phyloP scores from a whole-genome alignment of 2,888 invertebrate genomes.

The Amiota minor region DNA sequence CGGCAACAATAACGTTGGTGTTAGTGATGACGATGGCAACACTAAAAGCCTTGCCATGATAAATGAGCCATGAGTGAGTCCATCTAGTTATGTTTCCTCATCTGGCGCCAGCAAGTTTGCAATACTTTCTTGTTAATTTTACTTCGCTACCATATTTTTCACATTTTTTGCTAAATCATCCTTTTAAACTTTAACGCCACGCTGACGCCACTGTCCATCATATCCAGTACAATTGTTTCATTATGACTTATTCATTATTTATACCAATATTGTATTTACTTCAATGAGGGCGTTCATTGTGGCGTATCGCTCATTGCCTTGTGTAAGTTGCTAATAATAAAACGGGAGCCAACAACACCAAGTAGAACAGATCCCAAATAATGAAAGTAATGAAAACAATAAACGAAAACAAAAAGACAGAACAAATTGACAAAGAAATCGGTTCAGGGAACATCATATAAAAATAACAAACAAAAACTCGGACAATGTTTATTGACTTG shows the following conservation, averaged over 20 bases:
- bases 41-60: constrained; percentile 2
- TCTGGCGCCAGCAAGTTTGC: constrained; percentile 9
- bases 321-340: constrained; percentile 13
- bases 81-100: background rate
- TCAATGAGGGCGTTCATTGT: background rate
- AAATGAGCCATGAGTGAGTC: constrained; percentile 4
- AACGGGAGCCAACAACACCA: background rate
- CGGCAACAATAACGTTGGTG: background rate
- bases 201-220: constrained; percentile 8
- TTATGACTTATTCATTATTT: constrained; percentile 17
- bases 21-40: too few species aligned
- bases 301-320: background rate
- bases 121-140: constrained; percentile 1
- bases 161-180: background rate
- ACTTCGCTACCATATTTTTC: constrained; percentile 3
- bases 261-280: constrained; percentile 15
- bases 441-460: constrained; percentile 5
- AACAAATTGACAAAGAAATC: constrained; percentile 10
- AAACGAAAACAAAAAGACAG: background rate
- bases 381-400: constrained; percentile 8
- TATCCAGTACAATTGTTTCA: constrained; percentile 6
- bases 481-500: constrained; percentile 7
- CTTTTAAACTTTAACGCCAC: background rate
- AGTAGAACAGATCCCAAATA: background rate
- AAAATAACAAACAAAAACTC: background rate